A percentile compares a stretch with the other conserved stretches of the same genome.
Evolutionary conservation across 2,113 vertebrate genomes (phyloP).

Genomic region (Rhinichthys klamathensis): DNA sequence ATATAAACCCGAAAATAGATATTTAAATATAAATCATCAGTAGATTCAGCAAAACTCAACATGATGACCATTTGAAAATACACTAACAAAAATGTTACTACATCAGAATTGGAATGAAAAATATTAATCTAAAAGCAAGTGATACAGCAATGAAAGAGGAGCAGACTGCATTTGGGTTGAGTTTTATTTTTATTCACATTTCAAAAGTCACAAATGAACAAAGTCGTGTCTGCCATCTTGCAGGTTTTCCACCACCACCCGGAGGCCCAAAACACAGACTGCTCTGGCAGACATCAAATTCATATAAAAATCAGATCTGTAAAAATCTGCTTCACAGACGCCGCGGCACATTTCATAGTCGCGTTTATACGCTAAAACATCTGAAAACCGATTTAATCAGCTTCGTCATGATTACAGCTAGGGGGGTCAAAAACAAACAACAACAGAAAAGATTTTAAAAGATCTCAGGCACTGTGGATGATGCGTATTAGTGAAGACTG

Average conservation of each 20-base stretch:
- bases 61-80: neutral
- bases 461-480: conserved; percentile 6
- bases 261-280: no score
- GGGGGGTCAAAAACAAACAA: conserved; percentile 78
- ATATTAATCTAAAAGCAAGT: neutral
- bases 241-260: neutral
- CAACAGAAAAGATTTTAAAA: neutral
- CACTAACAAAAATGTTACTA: neutral
- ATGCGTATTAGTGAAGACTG: conserved; percentile 32
- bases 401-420: conserved; percentile 1
- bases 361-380: conserved; percentile 1
- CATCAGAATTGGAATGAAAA: neutral
- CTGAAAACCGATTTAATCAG: conserved; percentile 8
- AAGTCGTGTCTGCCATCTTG: neutral
- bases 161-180: neutral
- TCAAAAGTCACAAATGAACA: conserved; percentile 33
- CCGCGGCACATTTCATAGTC: neutral
- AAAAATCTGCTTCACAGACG: conserved; percentile 15
- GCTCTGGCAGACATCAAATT: neutral
- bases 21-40: no score
- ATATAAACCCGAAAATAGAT: neutral
- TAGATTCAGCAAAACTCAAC: neutral
- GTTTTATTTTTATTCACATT: conserved; percentile 50
- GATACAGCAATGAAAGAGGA: neutral
- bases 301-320: conserved; percentile 16